Evolutionary conservation across 2,113 vertebrate species (phyloP).

Genomic region (Gambusia holbrooki): DNA sequence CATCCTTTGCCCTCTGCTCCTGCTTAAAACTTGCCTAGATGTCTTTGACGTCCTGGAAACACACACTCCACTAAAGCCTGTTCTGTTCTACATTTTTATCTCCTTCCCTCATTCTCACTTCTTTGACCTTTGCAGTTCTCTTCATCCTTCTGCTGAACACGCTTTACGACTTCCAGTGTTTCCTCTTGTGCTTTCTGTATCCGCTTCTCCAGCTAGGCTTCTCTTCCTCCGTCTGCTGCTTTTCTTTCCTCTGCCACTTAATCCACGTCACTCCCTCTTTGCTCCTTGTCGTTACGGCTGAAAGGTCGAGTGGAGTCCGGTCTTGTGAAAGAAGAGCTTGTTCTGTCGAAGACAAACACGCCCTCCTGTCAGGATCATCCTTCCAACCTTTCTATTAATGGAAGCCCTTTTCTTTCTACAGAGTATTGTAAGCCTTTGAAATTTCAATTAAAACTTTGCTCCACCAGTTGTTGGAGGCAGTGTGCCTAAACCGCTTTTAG

Average conservation of each 20-base stretch:
- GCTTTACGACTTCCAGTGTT: conserved; percentile 4
- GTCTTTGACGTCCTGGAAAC: conserved; percentile 61
- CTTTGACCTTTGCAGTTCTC: conserved; percentile 36
- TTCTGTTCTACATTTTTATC: conserved; percentile 25
- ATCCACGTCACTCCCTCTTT: neutral
- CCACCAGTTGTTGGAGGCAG: conserved; percentile 25
- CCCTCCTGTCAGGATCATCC: conserved; percentile 29
- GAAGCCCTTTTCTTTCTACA: conserved; percentile 10
- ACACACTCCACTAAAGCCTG: conserved; percentile 57
- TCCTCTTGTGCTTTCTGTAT: conserved; percentile 3
- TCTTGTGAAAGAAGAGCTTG: conserved; percentile 40
- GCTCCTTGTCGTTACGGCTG: conserved; percentile 8
- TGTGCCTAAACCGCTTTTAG: conserved; percentile 26
- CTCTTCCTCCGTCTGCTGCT: conserved; percentile 20
- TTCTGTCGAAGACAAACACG: conserved; percentile 34
- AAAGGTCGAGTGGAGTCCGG: conserved; percentile 32
- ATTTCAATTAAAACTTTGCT: conserved; percentile 44
- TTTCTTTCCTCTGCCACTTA: conserved; percentile 25
- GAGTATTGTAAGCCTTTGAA: conserved; percentile 19
- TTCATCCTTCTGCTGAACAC: conserved; percentile 16
- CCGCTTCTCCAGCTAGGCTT: neutral
- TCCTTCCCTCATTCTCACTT: conserved; percentile 2
- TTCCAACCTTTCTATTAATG: conserved; percentile 37
- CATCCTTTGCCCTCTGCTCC: conserved; percentile 31
- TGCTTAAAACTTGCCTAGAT: conserved; percentile 38